These are phyloP conservation scores for Napeogenes sylphis DNA, from an alignment of 2,888 invertebrate species.

Conservation along the genomic window DNA sequence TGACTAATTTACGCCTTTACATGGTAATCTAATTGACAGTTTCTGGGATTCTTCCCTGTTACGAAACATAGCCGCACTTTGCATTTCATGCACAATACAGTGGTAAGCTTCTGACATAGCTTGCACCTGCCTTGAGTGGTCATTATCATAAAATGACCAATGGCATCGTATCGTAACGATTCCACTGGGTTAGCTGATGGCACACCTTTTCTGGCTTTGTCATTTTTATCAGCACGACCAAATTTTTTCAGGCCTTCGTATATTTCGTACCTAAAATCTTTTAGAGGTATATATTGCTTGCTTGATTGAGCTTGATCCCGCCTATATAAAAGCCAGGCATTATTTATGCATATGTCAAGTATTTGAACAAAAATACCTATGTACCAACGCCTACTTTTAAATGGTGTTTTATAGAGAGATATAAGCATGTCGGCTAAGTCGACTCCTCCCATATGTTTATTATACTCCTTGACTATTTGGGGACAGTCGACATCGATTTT, in stretches of 20 bases:
- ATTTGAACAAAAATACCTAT: no score
- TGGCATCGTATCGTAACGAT: constrained; percentile 19
- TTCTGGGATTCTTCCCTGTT: constrained; percentile 24
- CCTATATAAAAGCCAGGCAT: constrained; percentile 24
- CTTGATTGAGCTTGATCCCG: constrained; percentile 11
- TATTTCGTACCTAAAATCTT: constrained; percentile 26
- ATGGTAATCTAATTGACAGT: constrained; percentile 30
- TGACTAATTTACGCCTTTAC: constrained; percentile 22
- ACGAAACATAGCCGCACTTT: constrained; percentile 31
- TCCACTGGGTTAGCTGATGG: constrained; percentile 22
- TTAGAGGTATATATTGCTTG: constrained; percentile 21
- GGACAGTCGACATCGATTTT: constrained; percentile 34
- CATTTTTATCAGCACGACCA: constrained; percentile 20
- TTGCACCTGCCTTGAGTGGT: constrained; percentile 28
- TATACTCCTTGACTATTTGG: constrained; percentile 32
- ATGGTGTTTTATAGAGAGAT: no score
- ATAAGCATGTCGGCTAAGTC: no score
- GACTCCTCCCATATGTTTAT: no score
- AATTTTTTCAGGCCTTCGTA: constrained; percentile 29
- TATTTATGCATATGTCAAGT: no score
- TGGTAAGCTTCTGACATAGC: constrained; percentile 27
- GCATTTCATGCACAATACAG: constrained; percentile 29
- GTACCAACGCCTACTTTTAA: no score
- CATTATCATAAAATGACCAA: constrained; percentile 22
- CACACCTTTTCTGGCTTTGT: constrained; percentile 16